These are phyloP conservation scores for Teleopsis dalmanni DNA, from an alignment of 1,140 invertebrate species.

Conservation along the genomic window DNA sequence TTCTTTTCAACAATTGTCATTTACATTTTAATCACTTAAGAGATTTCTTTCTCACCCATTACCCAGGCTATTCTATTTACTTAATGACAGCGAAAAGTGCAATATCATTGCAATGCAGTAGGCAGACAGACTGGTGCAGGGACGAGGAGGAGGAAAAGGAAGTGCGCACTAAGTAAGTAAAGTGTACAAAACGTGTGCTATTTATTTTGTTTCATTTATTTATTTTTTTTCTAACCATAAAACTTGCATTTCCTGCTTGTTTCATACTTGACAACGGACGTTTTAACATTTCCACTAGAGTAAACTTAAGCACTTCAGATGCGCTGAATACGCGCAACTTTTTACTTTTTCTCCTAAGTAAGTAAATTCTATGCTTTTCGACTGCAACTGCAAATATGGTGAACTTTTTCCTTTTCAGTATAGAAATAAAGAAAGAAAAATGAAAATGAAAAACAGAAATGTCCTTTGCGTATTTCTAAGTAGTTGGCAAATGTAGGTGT, in stretches of 20 bases:
- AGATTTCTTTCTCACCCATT: conserved; percentile 15
- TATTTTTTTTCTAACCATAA: neutral
- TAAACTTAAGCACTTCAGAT: neutral
- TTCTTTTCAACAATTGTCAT: no score
- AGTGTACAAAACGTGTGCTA: neutral
- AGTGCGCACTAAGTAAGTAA: neutral
- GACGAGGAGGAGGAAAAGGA: neutral
- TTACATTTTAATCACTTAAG: conserved; percentile 41
- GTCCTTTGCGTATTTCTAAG: neutral
- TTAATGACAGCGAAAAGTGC: conserved; percentile 42
- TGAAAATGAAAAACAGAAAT: no score
- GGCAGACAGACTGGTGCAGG: neutral
- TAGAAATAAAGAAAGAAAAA: no score
- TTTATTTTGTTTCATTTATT: neutral
- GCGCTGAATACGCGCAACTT: neutral
- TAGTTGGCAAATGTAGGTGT: conserved; percentile 1
- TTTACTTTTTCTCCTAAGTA: neutral
- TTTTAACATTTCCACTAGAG: conserved; percentile 16
- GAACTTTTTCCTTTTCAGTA: no score
- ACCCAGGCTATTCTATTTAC: conserved; percentile 34
- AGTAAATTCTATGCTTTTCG: neutral
- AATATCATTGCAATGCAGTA: neutral
- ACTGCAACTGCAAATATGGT: no score
- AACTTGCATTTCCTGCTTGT: neutral
- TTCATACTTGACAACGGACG: neutral